These are phyloP conservation scores for Teleogryllus oceanicus DNA, from an alignment of 2,888 invertebrate species.

Conservation along the genomic window DNA sequence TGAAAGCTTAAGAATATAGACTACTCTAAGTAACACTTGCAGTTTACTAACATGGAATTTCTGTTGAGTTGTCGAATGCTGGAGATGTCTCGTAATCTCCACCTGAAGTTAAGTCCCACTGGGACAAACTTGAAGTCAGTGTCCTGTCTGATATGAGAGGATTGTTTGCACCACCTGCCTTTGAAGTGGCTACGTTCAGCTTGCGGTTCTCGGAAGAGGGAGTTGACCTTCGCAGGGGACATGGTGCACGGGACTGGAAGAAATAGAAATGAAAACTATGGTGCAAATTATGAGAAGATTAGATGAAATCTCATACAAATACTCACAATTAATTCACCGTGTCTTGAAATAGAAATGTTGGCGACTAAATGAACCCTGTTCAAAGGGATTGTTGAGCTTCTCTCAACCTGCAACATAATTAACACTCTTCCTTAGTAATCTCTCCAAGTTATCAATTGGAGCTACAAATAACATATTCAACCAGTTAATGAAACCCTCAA, in stretches of 20 bases:
- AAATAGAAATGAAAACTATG: constrained; percentile 23
- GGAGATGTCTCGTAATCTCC: background rate
- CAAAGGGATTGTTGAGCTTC: constrained; percentile 50
- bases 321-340: constrained; percentile 44
- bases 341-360: constrained; percentile 51
- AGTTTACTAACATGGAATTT: too few relatives aligned
- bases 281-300: background rate
- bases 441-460: background rate
- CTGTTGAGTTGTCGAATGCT: constrained; percentile 19
- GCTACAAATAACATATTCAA: background rate
- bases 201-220: constrained; percentile 51
- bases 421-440: background rate
- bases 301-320: constrained; percentile 5
- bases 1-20: too few relatives aligned
- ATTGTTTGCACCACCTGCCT: constrained; percentile 7
- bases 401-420: constrained; percentile 50
- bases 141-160: background rate
- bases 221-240: constrained; percentile 44
- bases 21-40: too few relatives aligned
- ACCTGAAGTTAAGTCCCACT: constrained; percentile 39
- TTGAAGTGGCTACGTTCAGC: constrained; percentile 41
- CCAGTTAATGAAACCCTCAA: too few relatives aligned
- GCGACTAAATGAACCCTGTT: constrained; percentile 48
- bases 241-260: constrained; percentile 45
- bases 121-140: background rate